Evolutionary conservation across 2,888 invertebrate species (phyloP).

Genomic region (Ecdyonurus torrentis): DNA sequence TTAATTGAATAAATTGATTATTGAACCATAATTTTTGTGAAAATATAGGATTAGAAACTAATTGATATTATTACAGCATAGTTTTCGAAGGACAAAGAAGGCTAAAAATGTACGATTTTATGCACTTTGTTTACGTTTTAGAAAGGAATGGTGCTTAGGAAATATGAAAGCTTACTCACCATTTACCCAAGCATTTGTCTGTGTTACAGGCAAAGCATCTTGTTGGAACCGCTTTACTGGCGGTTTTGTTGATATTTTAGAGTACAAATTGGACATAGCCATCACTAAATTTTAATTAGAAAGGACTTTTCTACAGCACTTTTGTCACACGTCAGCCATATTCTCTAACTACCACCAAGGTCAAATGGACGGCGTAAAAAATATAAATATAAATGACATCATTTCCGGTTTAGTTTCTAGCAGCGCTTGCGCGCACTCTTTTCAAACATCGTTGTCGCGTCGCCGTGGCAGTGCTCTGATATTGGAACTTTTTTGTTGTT

Average conservation of each 20-base stretch:
- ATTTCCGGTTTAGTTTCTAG: background rate
- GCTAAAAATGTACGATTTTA: no score
- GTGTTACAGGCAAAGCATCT: constrained; percentile 60
- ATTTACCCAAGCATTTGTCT: constrained; percentile 75
- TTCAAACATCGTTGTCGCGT: no score
- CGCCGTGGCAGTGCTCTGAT: no score
- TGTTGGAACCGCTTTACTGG: constrained; percentile 52
- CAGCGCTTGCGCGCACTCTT: no score
- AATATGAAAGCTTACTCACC: constrained; percentile 40
- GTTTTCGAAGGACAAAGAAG: no score
- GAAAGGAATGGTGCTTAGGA: background rate
- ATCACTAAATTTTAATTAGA: constrained; percentile 19
- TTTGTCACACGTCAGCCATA: background rate
- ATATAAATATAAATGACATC: background rate
- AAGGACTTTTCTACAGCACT: background rate
- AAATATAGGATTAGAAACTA: no score
- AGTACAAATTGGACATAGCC: constrained; percentile 62
- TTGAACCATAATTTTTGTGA: no score
- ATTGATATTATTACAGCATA: no score
- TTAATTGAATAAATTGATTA: no score
- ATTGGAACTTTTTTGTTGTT: no score
- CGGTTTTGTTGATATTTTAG: constrained; percentile 49
- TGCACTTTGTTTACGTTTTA: background rate
- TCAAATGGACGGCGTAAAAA: background rate
- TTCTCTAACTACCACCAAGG: background rate